Evolutionary conservation across 2,888 invertebrate species (phyloP).

Genomic region (Hydraecia micacea): DNA sequence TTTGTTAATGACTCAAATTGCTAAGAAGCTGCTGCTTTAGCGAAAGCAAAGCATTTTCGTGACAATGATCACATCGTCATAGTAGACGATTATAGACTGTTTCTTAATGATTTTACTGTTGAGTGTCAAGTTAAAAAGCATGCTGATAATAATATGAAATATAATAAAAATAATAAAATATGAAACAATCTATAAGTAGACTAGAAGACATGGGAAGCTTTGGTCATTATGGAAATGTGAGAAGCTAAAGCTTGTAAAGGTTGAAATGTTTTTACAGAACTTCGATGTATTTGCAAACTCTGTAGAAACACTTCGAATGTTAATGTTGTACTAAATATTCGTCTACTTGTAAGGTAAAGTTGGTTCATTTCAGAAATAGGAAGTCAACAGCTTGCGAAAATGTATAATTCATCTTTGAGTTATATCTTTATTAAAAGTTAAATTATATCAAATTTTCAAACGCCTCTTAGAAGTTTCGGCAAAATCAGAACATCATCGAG

Average conservation of each 20-base stretch:
- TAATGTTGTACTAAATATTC: constrained; percentile 45
- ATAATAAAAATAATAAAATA: constrained; percentile 68
- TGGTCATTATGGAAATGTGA: constrained; percentile 74
- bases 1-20: constrained; percentile 70
- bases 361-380: constrained; percentile 43
- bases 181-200: constrained; percentile 85
- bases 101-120: constrained; percentile 68
- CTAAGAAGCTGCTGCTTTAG: constrained; percentile 86
- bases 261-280: constrained; percentile 70
- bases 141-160: constrained; percentile 66
- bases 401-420: not conserved
- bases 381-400: constrained; percentile 4
- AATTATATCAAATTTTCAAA: constrained; percentile 20
- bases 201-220: constrained; percentile 78
- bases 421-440: too few relatives aligned
- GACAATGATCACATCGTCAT: constrained; percentile 56
- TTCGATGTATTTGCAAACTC: constrained; percentile 29
- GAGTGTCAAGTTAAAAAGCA: constrained; percentile 68
- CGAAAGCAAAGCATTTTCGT: constrained; percentile 82
- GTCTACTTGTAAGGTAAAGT: constrained; percentile 33
- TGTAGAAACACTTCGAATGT: constrained; percentile 62
- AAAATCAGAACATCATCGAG: constrained; percentile 3
- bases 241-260: constrained; percentile 76
- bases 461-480: not conserved
- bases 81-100: constrained; percentile 76